Evolutionary conservation across 2,113 vertebrate species (phyloP).

Genomic region (Gymnobelideus leadbeateri): DNA sequence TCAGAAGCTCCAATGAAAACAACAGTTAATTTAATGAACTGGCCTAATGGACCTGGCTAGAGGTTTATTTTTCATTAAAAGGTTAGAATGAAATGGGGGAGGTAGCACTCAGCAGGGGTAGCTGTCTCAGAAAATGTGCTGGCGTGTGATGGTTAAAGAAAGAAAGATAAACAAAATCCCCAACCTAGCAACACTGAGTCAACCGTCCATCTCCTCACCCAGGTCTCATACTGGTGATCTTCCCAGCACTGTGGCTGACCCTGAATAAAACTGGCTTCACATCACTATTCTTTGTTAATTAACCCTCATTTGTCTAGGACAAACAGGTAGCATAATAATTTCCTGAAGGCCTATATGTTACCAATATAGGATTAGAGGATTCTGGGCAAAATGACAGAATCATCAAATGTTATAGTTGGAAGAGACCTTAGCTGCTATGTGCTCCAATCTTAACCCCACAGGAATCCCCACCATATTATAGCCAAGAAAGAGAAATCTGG

Average conservation of each 20-base stretch:
- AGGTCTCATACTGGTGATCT: not conserved
- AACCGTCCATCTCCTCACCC: not conserved
- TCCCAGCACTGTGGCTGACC: not conserved
- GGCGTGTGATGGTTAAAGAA: slow-evolving; percentile 2
- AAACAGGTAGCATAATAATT: not conserved
- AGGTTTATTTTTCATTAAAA: slow-evolving; percentile 79
- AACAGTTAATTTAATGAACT: slow-evolving; percentile 59
- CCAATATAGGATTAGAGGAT: not conserved
- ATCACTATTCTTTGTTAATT: not conserved
- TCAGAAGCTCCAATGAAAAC: slow-evolving; percentile 48
- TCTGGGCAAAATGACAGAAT: not conserved
- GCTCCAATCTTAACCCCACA: slow-evolving; percentile 14
- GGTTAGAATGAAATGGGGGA: slow-evolving; percentile 50
- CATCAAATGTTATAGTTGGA: not conserved
- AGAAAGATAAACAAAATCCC: not conserved
- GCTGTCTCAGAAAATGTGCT: slow-evolving; percentile 77
- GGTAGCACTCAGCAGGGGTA: not conserved
- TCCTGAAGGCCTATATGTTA: not conserved
- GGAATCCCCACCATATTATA: not conserved
- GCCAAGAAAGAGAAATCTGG: not conserved
- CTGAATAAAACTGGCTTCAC: not conserved
- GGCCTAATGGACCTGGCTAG: slow-evolving; percentile 52
- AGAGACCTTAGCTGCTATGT: not conserved
- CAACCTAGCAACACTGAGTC: not conserved
- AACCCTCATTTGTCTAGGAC: not conserved